Conservation (phyloP, 2,797 vertebrate species). For the Coendou prehensilis region DNA sequence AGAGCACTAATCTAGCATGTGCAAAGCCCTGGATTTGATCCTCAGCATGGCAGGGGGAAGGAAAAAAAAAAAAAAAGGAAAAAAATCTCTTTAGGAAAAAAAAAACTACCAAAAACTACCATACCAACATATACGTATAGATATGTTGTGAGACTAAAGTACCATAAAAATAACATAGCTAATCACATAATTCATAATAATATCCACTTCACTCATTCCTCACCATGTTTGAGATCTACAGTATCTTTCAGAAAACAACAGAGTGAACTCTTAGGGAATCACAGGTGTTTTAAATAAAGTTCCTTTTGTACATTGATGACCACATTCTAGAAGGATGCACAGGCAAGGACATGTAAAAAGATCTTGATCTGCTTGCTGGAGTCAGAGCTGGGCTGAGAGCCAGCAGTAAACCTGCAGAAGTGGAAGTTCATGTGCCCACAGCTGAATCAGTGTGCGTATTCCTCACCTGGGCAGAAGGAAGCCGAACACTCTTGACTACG, state of each 20-base stretch:
- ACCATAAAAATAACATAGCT: background rate
- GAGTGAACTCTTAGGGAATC: conserved; percentile 43
- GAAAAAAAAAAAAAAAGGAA: background rate
- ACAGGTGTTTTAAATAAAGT: background rate
- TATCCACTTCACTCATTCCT: background rate
- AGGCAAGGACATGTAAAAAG: conserved; percentile 31
- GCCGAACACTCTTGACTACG: background rate
- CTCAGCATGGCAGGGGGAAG: background rate
- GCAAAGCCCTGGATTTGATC: background rate
- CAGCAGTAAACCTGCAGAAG: background rate
- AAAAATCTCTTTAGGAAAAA: background rate
- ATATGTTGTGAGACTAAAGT: background rate
- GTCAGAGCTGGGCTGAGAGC: conserved; percentile 18
- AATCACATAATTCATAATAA: background rate
- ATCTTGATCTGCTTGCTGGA: conserved; percentile 31
- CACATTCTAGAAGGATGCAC: background rate
- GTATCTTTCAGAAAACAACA: background rate
- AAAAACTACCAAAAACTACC: background rate
- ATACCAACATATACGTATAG: background rate
- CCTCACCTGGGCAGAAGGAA: background rate
- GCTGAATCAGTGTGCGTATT: background rate
- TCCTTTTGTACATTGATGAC: conserved; percentile 10
- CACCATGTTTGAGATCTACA: background rate
- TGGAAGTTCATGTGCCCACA: background rate
- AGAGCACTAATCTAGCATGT: background rate